phyloP scores from a whole-genome alignment of 2,113 vertebrate genomes.

The Melanostigma gelatinosum region DNA sequence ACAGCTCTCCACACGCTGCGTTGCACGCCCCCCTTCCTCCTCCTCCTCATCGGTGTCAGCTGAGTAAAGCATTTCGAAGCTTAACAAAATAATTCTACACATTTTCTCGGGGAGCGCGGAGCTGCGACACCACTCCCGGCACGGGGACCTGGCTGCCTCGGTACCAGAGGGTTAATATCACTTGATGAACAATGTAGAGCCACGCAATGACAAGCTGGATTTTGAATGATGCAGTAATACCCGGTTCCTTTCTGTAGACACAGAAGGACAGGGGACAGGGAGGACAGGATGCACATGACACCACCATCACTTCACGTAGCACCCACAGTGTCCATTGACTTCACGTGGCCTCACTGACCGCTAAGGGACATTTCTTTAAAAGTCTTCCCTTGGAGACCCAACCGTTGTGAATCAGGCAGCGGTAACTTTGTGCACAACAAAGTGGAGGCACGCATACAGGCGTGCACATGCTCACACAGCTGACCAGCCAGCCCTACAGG shows the following conservation, averaged over 20 bases:
- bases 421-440: conserved; percentile 40
- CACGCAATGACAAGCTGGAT: conserved; percentile 64
- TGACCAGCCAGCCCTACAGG: conserved; percentile 49
- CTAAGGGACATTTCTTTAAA: conserved; percentile 6
- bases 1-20: conserved; percentile 48
- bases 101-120: conserved; percentile 29
- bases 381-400: neutral
- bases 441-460: conserved; percentile 4
- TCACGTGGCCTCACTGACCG: conserved; percentile 21
- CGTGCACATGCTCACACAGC: conserved; percentile 32
- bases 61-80: conserved; percentile 62
- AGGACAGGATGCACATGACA: conserved; percentile 50
- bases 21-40: conserved; percentile 6
- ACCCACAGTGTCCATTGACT: conserved; percentile 40
- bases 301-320: neutral
- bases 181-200: conserved; percentile 67
- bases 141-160: neutral
- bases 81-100: conserved; percentile 62
- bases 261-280: conserved; percentile 16
- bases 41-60: conserved; percentile 49
- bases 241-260: conserved; percentile 33
- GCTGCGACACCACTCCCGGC: conserved; percentile 25
- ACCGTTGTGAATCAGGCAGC: conserved; percentile 16
- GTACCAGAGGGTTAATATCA: conserved; percentile 52
- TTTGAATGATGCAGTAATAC: conserved; percentile 68